These are phyloP conservation scores for Dione vanillae DNA, from an alignment of 2,888 invertebrate genomes.

Conservation along the genomic window DNA sequence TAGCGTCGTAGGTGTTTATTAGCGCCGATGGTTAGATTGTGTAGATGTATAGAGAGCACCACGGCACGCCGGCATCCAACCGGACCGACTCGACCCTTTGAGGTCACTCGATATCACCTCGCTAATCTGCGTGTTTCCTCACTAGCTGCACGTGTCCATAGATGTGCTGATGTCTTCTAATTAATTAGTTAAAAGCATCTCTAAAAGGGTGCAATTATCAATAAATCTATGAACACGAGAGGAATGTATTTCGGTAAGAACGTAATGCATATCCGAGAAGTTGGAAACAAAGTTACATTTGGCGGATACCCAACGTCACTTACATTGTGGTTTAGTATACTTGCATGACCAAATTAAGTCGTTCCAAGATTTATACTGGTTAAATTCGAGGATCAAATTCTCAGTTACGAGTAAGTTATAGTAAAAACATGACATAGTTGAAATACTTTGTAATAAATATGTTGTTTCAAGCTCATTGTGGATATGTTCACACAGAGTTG, in stretches of 20 bases:
- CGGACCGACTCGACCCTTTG: constrained; percentile 56
- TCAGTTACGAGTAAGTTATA: constrained; percentile 46
- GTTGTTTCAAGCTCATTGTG: constrained; percentile 15
- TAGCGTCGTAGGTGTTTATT: constrained; percentile 79
- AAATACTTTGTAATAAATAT: constrained; percentile 24
- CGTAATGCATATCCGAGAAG: constrained; percentile 62
- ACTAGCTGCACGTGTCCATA: constrained; percentile 62
- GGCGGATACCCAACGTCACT: constrained; percentile 76
- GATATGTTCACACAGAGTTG: constrained; percentile 63
- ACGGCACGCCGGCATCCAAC: constrained; percentile 42
- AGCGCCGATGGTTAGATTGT: constrained; percentile 61
- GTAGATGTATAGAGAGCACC: constrained; percentile 47
- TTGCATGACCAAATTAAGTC: constrained; percentile 67
- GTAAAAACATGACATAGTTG: constrained; percentile 17
- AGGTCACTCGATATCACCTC: constrained; percentile 71
- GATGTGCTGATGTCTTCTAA: constrained; percentile 58
- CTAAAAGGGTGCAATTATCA: constrained; percentile 1
- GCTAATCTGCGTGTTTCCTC: constrained; percentile 68
- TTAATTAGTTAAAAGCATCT: constrained; percentile 52
- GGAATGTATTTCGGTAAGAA: constrained; percentile 31
- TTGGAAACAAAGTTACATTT: constrained; percentile 74
- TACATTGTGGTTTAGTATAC: constrained; percentile 72
- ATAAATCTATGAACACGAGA: constrained; percentile 30
- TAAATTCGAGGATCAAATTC: constrained; percentile 33
- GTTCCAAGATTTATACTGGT: constrained; percentile 48